These are phyloP conservation scores for Brachirus orientalis DNA, from an alignment of 2,113 vertebrate species.

Conservation along the genomic window DNA sequence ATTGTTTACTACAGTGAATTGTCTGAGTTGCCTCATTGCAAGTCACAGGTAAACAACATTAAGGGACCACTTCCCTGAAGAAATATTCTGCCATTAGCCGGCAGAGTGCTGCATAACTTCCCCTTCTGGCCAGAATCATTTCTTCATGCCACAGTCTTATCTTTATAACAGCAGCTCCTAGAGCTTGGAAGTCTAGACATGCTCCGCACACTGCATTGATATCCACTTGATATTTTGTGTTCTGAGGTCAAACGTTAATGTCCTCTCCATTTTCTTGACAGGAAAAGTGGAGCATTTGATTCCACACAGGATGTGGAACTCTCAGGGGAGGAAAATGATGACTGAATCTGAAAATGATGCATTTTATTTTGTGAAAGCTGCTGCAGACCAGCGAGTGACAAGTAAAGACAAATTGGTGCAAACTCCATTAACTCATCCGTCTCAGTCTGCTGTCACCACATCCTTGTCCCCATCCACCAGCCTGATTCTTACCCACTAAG, in stretches of 20 bases:
- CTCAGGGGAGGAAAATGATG: slow-evolving; percentile 1
- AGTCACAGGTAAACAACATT: slow-evolving; percentile 24
- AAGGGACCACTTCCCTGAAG: slow-evolving; percentile 15
- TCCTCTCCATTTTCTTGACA: neutral
- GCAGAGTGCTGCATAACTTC: slow-evolving; percentile 13
- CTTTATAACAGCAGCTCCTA: neutral
- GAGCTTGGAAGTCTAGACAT: slow-evolving; percentile 1
- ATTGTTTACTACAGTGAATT: slow-evolving; percentile 12
- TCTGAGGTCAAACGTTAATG: slow-evolving; percentile 29
- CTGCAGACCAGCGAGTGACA: neutral
- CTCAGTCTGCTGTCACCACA: neutral
- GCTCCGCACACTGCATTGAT: neutral
- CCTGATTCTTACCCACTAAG: slow-evolving; percentile 11
- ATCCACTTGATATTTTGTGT: slow-evolving; percentile 15
- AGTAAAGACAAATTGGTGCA: neutral
- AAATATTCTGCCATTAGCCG: slow-evolving; percentile 16
- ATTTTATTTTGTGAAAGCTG: neutral
- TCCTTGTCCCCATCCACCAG: neutral
- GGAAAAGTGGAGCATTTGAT: slow-evolving; percentile 15
- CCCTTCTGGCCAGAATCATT: slow-evolving; percentile 8
- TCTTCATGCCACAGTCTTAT: neutral
- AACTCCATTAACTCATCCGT: neutral
- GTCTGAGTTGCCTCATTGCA: slow-evolving; percentile 14
- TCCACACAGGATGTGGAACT: neutral
- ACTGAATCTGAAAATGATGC: neutral